phyloP scores from a whole-genome alignment of 2,113 vertebrate genomes.

The Cnemophilus loriae region DNA sequence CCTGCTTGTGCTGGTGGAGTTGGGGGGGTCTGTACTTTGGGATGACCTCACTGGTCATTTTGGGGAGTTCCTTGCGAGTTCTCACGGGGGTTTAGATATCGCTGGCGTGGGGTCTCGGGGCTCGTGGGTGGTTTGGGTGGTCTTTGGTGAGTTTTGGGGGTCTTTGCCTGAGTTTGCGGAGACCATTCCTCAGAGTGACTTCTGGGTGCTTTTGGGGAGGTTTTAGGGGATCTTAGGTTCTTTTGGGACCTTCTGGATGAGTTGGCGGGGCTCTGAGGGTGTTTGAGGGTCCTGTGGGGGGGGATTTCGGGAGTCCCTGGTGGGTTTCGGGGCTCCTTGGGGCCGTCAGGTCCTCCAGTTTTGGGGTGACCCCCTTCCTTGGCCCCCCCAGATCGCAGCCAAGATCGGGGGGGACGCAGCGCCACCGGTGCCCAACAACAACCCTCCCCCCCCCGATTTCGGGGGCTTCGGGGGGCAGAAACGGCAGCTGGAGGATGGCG shows the following conservation, averaged over 20 bases:
- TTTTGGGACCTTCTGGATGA: background rate
- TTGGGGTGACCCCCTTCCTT: background rate
- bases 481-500: too few species aligned
- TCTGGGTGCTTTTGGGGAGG: background rate
- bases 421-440: conserved; percentile 79
- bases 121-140: background rate
- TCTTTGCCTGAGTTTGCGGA: background rate
- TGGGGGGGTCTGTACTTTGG: background rate
- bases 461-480: too few species aligned
- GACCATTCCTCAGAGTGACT: too few species aligned
- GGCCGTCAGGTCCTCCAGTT: background rate
- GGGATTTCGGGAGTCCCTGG: background rate
- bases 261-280: background rate
- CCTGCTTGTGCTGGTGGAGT: too few species aligned
- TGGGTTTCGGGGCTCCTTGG: background rate
- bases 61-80: too few species aligned
- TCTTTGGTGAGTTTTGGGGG: background rate
- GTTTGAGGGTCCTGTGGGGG: background rate
- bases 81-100: too few species aligned
- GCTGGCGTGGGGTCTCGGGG: too few species aligned
- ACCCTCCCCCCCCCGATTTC: conserved; percentile 56
- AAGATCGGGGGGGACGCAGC: conserved; percentile 89
- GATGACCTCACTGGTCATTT: background rate
- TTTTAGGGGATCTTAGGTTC: background rate
- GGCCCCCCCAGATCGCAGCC: conserved; percentile 84